Conservation (phyloP, 2,888 invertebrate genomes). For the Timema podura region DNA sequence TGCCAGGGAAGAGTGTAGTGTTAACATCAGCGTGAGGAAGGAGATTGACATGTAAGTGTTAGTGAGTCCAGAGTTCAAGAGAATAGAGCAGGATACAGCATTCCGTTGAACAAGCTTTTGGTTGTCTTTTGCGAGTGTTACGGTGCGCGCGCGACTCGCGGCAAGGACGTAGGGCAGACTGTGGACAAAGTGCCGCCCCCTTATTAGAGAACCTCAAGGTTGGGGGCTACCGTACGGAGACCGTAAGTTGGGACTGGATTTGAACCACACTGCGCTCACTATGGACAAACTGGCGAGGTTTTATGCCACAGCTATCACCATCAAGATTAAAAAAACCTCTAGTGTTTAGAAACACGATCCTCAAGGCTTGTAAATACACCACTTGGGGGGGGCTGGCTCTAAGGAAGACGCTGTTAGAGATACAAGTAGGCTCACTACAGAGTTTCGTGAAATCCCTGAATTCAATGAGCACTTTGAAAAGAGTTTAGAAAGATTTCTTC, state of each 20-base stretch:
- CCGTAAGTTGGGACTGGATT: conserved; percentile 50
- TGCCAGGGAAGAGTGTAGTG: background rate
- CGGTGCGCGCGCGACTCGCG: conserved; percentile 47
- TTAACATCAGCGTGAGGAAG: conserved; percentile 38
- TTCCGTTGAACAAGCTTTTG: conserved; percentile 45
- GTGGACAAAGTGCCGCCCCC: conserved; percentile 51
- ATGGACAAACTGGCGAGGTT: conserved; percentile 52
- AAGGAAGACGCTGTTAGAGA: conserved; percentile 15
- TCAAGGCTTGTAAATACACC: conserved; percentile 33
- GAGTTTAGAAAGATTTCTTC: conserved; percentile 22
- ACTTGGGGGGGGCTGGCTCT: conserved; percentile 37
- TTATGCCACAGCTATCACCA: conserved; percentile 55
- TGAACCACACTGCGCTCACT: conserved; percentile 47
- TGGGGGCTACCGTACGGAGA: conserved; percentile 49
- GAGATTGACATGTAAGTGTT: conserved; percentile 54
- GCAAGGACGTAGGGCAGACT: conserved; percentile 41
- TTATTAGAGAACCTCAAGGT: conserved; percentile 55
- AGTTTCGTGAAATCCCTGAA: conserved; percentile 1
- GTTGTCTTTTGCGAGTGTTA: conserved; percentile 53
- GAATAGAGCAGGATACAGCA: conserved; percentile 47
- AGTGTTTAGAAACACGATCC: conserved; percentile 43
- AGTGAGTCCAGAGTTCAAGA: conserved; percentile 48
- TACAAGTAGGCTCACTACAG: no score
- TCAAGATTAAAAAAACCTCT: conserved; percentile 48
- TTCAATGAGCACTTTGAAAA: conserved; percentile 24